Evolutionary conservation across 2,888 invertebrate genomes (phyloP).

Genomic region (Pyrochroa serraticornis): DNA sequence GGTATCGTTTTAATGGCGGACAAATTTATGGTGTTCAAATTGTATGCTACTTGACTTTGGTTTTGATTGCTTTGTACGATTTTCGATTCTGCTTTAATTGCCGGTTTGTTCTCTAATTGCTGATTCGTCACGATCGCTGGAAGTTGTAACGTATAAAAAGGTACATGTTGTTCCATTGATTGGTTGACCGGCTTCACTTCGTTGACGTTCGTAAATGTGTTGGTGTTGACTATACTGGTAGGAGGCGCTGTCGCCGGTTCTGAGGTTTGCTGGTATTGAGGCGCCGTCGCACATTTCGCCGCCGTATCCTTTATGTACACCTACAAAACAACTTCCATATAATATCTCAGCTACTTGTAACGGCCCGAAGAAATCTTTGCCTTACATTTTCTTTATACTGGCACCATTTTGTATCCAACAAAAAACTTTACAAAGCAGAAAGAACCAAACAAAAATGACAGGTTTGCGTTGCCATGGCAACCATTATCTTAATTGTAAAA

Average conservation of each 20-base stretch:
- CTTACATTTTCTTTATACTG: too few species aligned
- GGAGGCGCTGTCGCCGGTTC: constrained; percentile 40
- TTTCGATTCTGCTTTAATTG: constrained; percentile 32
- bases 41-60: constrained; percentile 44
- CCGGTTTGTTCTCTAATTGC: constrained; percentile 26
- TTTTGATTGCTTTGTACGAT: constrained; percentile 28
- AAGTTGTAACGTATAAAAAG: constrained; percentile 47
- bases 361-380: too few species aligned
- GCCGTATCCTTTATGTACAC: neutral
- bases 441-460: too few species aligned
- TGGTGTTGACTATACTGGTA: constrained; percentile 40
- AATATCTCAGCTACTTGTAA: too few species aligned
- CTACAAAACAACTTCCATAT: too few species aligned
- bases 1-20: constrained; percentile 44
- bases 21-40: constrained; percentile 47
- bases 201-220: constrained; percentile 8
- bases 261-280: constrained; percentile 34
- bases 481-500: too few species aligned
- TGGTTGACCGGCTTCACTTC: constrained; percentile 12
- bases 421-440: too few species aligned
- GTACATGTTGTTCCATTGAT: constrained; percentile 30
- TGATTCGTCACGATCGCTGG: constrained; percentile 42
- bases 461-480: too few species aligned
- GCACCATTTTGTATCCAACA: too few species aligned
- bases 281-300: constrained; percentile 9